phyloP scores from a whole-genome alignment of 2,113 vertebrate genomes.

The Aldabrachelys gigantea region DNA sequence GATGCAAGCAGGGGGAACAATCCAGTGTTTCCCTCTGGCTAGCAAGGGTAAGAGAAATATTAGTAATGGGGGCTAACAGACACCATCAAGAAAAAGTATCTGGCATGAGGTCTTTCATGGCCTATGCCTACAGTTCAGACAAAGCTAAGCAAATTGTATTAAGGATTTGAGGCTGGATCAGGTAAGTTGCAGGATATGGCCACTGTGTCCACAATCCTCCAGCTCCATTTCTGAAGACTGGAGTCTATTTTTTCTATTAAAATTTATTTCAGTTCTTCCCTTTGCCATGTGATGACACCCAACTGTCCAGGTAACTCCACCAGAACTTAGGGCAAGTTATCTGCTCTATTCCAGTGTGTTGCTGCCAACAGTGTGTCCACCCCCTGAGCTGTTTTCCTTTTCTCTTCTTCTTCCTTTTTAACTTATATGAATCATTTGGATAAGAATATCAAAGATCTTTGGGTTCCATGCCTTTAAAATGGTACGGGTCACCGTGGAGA shows the following conservation, averaged over 20 bases:
- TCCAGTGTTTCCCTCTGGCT: background rate
- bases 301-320: background rate
- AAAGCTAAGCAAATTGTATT: background rate
- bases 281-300: background rate
- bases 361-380: background rate
- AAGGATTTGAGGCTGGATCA: background rate
- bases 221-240: background rate
- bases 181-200: background rate
- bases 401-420: background rate
- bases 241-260: background rate
- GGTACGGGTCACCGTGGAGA: background rate
- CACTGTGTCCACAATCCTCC: background rate
- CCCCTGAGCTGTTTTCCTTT: background rate
- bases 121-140: background rate
- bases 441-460: background rate
- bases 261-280: background rate
- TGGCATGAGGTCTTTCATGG: background rate
- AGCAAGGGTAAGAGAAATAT: background rate
- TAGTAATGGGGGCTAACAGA: background rate
- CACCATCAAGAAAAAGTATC: background rate
- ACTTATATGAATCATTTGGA: background rate
- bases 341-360: background rate
- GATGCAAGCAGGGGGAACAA: background rate
- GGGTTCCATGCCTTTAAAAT: background rate
- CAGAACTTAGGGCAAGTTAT: background rate